A percentile compares a stretch with the other conserved stretches of the same genome.
Conservation (phyloP, 1,140 invertebrate genomes). For the Hycleus phaleratus region DNA sequence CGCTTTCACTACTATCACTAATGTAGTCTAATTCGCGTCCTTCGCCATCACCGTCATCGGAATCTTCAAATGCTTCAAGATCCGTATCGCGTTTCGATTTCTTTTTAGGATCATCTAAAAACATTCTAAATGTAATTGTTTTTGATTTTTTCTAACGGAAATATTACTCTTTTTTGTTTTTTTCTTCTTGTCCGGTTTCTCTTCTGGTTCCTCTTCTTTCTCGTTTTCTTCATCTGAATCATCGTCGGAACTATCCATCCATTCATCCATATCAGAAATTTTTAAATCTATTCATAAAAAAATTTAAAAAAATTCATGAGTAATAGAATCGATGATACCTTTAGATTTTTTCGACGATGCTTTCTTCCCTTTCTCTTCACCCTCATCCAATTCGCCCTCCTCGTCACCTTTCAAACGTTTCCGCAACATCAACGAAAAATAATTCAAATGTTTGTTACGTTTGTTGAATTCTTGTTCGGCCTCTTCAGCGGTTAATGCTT, state of each 20-base stretch:
- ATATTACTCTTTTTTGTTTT: slow-evolving; percentile 21
- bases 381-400: slow-evolving; percentile 66
- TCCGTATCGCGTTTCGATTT: slow-evolving; percentile 67
- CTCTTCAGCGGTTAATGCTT: slow-evolving; percentile 89
- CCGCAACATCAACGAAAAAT: slow-evolving; percentile 83
- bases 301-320: no score
- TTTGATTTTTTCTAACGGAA: neutral
- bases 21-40: slow-evolving; percentile 84
- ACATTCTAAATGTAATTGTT: neutral
- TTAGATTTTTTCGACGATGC: slow-evolving; percentile 22
- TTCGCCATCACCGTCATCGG: slow-evolving; percentile 94
- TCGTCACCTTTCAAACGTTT: slow-evolving; percentile 59
- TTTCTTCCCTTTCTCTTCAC: slow-evolving; percentile 51
- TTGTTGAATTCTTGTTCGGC: slow-evolving; percentile 94
- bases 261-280: slow-evolving; percentile 91
- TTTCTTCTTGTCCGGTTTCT: slow-evolving; percentile 60
- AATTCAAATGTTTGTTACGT: slow-evolving; percentile 91
- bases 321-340: neutral
- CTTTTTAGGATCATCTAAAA: slow-evolving; percentile 36
- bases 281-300: slow-evolving; percentile 52
- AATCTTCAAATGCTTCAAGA: slow-evolving; percentile 88
- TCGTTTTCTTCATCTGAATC: slow-evolving; percentile 57
- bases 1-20: slow-evolving; percentile 75
- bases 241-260: slow-evolving; percentile 74
- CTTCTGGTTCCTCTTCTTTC: slow-evolving; percentile 56